phyloP scores from a whole-genome alignment of 2,797 vertebrate species.

The Tadarida brasiliensis region DNA sequence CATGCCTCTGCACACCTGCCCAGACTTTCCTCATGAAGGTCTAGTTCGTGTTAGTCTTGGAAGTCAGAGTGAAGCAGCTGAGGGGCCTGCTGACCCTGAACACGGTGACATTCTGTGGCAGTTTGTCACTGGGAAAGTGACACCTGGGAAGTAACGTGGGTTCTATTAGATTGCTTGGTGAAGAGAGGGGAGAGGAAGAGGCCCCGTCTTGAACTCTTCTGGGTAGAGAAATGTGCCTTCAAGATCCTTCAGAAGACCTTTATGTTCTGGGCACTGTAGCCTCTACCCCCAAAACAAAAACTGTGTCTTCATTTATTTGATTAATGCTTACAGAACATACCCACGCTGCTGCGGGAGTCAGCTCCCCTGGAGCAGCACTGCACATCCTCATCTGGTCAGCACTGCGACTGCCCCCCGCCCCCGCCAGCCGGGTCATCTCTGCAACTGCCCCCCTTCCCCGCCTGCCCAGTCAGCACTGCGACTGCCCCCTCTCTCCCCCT shows the following conservation, averaged over 20 bases:
- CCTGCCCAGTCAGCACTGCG: too few species aligned
- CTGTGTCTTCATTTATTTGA: background rate
- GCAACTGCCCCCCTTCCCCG: background rate
- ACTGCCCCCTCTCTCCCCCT: too few species aligned
- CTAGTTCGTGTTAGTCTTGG: background rate
- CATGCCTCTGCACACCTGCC: too few species aligned
- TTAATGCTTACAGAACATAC: background rate
- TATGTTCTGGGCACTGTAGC: background rate
- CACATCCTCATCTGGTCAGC: background rate
- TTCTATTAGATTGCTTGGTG: background rate
- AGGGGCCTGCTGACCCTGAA: background rate
- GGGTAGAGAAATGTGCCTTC: background rate
- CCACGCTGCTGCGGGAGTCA: background rate
- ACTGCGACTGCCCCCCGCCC: background rate
- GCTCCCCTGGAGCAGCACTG: background rate
- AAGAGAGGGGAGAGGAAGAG: background rate
- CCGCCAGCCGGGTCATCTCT: fast-evolving
- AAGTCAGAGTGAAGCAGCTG: background rate
- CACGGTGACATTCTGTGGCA: background rate
- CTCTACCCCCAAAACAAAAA: too few species aligned
- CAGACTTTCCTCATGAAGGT: background rate
- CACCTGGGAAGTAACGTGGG: fast-evolving
- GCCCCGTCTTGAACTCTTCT: background rate
- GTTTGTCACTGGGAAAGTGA: too few species aligned
- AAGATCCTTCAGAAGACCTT: background rate